A percentile compares a stretch with the other conserved stretches of the same genome.
phyloP scores from a whole-genome alignment of 1,140 invertebrate species.

The Drosophila serrata region DNA sequence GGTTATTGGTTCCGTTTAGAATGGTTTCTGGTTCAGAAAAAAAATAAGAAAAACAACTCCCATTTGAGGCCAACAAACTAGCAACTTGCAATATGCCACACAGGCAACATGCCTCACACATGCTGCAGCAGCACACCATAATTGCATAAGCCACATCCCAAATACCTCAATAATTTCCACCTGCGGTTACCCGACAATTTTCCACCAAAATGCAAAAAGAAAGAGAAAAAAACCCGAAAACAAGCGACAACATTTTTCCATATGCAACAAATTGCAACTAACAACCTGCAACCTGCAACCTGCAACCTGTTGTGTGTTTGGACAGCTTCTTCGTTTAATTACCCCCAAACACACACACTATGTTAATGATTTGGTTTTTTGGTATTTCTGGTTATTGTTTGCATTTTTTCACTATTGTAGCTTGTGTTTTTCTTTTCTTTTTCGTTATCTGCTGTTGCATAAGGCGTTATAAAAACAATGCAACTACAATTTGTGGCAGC shows the following conservation, averaged over 20 bases:
- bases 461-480: constrained; percentile 63
- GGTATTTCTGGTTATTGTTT: constrained; percentile 80
- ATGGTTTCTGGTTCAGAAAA: constrained; percentile 55
- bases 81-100: constrained; percentile 24
- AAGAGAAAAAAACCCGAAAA: constrained; percentile 18
- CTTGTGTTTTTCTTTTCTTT: not conserved
- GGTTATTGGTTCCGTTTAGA: constrained; percentile 65
- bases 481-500: constrained; percentile 58
- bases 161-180: constrained; percentile 66
- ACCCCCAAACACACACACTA: constrained; percentile 48
- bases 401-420: constrained; percentile 39
- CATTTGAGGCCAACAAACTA: constrained; percentile 20
- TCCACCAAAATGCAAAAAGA: constrained; percentile 25
- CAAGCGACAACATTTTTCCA: constrained; percentile 43
- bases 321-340: constrained; percentile 71
- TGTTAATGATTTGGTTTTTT: constrained; percentile 64
- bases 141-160: constrained; percentile 68
- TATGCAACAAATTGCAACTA: constrained; percentile 43
- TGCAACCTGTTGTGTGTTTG: constrained; percentile 39
- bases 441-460: constrained; percentile 55
- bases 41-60: constrained; percentile 7
- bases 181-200: constrained; percentile 31
- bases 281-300: constrained; percentile 5
- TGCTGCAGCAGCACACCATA: constrained; percentile 47
- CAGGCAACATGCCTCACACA: constrained; percentile 59